Evolutionary conservation across 1,140 invertebrate genomes (phyloP).

Genomic region (Mya arenaria): DNA sequence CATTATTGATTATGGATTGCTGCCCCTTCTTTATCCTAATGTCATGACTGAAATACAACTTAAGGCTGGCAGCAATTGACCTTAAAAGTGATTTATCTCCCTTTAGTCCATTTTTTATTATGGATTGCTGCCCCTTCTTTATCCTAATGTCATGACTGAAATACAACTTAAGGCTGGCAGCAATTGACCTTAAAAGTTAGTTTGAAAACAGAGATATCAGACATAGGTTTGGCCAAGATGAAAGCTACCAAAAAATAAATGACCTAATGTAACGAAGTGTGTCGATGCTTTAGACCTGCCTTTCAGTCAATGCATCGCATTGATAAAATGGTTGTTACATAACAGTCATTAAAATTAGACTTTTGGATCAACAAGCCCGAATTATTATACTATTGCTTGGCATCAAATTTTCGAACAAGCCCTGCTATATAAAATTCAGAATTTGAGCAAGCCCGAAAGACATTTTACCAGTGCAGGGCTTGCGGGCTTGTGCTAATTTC

Average conservation of each 20-base stretch:
- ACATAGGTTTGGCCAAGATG: neutral
- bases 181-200: neutral
- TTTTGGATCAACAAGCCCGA: no score
- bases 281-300: neutral
- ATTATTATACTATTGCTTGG: no score
- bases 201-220: neutral
- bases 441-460: no score
- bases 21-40: neutral
- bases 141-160: neutral
- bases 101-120: no score
- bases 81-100: no score
- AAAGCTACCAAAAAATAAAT: neutral
- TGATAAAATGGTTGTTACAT: neutral
- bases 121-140: conserved; percentile 8
- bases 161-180: neutral
- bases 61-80: no score
- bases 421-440: no score
- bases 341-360: no score
- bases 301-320: neutral
- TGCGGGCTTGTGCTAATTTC: no score
- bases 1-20: no score
- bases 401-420: no score
- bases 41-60: neutral
- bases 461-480: no score
- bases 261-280: neutral